A percentile compares a stretch with the other conserved stretches of the same genome.
These are phyloP conservation scores for Penaeus indicus DNA, from an alignment of 1,140 invertebrate genomes.

Conservation along the genomic window DNA sequence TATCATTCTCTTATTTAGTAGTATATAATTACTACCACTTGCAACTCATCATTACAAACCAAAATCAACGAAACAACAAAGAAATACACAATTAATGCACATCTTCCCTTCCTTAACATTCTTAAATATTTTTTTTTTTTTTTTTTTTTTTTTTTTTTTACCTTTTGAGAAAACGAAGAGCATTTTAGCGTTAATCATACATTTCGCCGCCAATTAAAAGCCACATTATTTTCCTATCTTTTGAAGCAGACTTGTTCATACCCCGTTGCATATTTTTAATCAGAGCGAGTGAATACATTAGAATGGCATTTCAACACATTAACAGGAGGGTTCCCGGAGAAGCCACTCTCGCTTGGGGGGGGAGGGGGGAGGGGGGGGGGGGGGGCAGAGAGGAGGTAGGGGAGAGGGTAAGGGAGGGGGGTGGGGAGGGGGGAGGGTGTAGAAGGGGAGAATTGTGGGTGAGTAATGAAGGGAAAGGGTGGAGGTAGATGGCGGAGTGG, in stretches of 20 bases:
- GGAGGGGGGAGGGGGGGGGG: not conserved
- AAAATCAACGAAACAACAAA: not conserved
- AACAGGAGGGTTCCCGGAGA: constrained; percentile 21
- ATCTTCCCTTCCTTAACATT: not conserved
- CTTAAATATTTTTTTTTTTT: not conserved
- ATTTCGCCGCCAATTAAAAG: constrained; percentile 57
- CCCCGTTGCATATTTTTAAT: constrained; percentile 63
- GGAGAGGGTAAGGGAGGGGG: not conserved
- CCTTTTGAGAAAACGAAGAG: not conserved
- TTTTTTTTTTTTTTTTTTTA: not conserved
- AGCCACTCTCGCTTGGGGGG: not conserved
- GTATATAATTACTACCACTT: too few relatives aligned
- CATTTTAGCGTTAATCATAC: constrained; percentile 51
- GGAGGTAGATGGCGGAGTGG: not conserved
- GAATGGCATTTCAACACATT: constrained; percentile 64
- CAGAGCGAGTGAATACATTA: constrained; percentile 63
- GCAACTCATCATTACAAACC: too few relatives aligned
- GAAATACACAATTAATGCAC: not conserved
- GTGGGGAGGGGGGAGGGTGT: too few relatives aligned
- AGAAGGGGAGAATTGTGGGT: too few relatives aligned
- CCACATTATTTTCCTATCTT: constrained; percentile 64
- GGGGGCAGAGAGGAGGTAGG: not conserved
- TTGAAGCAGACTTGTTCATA: constrained; percentile 61
- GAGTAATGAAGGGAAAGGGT: too few relatives aligned
- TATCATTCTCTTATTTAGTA: too few relatives aligned